Evolutionary conservation across 1,140 invertebrate genomes (phyloP).

Genomic region (Hyphantria cunea): DNA sequence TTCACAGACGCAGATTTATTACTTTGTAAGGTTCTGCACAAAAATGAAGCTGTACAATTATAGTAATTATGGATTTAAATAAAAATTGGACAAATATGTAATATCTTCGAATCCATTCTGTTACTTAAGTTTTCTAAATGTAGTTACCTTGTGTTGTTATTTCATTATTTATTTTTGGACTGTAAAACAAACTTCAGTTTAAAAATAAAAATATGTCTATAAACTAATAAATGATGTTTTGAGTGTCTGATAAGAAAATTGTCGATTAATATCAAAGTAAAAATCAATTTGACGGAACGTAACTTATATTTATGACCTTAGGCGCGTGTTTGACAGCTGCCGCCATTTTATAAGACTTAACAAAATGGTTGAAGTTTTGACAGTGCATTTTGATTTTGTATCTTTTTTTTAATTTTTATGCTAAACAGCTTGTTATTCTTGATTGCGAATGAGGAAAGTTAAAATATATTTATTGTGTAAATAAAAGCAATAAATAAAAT

Average conservation of each 20-base stretch:
- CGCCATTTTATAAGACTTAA: neutral
- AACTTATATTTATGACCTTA: neutral
- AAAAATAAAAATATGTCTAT: no score
- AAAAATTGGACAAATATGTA: no score
- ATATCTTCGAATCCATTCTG: no score
- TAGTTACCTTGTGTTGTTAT: no score
- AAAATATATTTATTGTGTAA: slow-evolving; percentile 45
- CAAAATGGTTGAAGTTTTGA: slow-evolving; percentile 1
- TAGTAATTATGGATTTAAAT: no score
- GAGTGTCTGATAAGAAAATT: neutral
- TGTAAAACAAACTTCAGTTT: no score
- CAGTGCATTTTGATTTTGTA: slow-evolving; percentile 1
- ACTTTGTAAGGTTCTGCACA: no score
- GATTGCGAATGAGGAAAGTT: slow-evolving; percentile 22
- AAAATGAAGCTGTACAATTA: no score
- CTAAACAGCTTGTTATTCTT: slow-evolving; percentile 24
- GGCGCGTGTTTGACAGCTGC: neutral
- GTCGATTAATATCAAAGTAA: neutral
- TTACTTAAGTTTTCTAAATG: no score
- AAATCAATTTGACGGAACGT: neutral
- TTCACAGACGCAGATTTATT: no score
- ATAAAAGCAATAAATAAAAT: slow-evolving; percentile 44
- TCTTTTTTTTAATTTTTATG: slow-evolving; percentile 10
- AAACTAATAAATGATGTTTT: no score
- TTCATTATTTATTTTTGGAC: no score